Evolutionary conservation across 2,888 invertebrate species (phyloP).

Genomic region (Ichneumon xanthorius): DNA sequence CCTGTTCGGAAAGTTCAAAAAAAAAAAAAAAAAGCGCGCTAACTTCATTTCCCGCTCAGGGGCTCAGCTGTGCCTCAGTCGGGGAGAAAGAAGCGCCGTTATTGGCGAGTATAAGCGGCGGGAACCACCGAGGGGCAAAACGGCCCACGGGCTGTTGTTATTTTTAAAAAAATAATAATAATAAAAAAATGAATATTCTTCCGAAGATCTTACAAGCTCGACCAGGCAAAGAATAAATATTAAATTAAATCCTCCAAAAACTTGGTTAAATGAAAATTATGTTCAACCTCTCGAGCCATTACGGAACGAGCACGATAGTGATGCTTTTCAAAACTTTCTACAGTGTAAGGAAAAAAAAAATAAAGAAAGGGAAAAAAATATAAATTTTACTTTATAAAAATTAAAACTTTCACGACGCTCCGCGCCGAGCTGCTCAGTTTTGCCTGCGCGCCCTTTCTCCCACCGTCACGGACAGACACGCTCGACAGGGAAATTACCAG

Average conservation of each 20-base stretch:
- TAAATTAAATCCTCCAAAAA: neutral
- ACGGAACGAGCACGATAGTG: neutral
- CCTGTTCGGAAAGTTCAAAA: neutral
- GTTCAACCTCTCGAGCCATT: neutral
- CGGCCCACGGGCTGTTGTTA: neutral
- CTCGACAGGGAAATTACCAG: slow-evolving; percentile 35
- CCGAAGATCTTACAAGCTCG: neutral
- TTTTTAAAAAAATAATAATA: neutral
- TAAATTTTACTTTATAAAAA: neutral
- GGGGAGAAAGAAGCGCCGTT: neutral
- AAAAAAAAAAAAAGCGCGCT: slow-evolving; percentile 2
- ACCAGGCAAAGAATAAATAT: neutral
- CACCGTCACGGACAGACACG: slow-evolving; percentile 9
- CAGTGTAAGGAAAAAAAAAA: neutral
- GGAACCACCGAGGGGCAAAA: no score
- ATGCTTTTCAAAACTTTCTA: neutral
- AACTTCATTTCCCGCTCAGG: neutral
- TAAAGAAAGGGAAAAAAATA: neutral
- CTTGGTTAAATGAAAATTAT: slow-evolving; percentile 1
- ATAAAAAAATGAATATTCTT: neutral
- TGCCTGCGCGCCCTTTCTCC: neutral
- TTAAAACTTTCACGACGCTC: neutral
- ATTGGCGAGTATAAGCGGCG: no score
- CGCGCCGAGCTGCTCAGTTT: neutral
- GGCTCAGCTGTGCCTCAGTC: neutral